Evolutionary conservation across 2,797 vertebrate genomes (phyloP), one percentile per base, ranked within the genome.

Genomic region (Helarctos malayanus): DNA sequence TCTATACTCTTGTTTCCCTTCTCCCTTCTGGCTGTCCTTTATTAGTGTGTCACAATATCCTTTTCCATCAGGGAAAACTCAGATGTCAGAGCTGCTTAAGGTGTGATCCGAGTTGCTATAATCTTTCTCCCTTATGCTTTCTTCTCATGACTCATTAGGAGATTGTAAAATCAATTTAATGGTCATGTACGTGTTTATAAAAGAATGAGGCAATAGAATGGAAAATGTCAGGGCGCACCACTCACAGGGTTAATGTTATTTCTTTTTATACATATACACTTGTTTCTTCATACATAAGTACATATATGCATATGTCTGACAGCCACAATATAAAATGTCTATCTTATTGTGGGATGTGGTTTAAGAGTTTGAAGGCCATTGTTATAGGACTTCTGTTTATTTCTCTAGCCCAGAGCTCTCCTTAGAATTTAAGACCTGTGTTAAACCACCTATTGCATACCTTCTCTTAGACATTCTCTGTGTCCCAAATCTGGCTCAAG

Each of bases 141-240:
- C 19, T 96, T 96, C 32, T 94, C 47, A 65, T 59, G 80, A 90
- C 38, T 27, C 21, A 29, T 69, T 82, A 93, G 85, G 54, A 90
- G 59, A 71, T 3, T 78, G 25, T 83, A 69, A 89, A 83, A 80
- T 84, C 84, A 87, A 59, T 23, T 65, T 75, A 68, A 47, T 41
- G 38, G 41, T 85, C 78, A 61, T 35, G 15, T 80, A 95, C 89
- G 35, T 65, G 69, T 89, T 88, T 84, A 29, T 76, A 69, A 92
- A 92, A 96, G 41, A 89, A 68, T 47, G 29, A 96, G 81, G 52
- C 35, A 57, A 65, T 32, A 56, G 59, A 65, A 79, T 61, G 69
- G 68, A 88, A 80, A 83, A 56, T 49, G 61, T 15, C 47, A 85
- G 63, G 38, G 71, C 14, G 3, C 27, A 84, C 35, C 35, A 21